Conservation (phyloP, 2,888 invertebrate genomes). For the Lepas anatifera region DNA sequence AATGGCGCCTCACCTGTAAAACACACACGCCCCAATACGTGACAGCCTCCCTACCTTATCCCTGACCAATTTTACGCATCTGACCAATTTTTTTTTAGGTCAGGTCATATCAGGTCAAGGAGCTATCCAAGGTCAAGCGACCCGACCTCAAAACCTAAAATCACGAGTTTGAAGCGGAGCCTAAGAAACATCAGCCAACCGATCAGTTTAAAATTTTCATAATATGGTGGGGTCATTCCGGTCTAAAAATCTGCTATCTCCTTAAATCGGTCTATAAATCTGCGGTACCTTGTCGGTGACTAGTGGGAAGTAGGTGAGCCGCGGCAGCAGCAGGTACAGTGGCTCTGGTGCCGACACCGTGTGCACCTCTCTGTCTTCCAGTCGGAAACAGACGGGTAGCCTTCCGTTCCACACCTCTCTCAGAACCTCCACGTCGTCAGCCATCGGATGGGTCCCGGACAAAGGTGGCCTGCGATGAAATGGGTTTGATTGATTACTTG, state of each 20-base stretch:
- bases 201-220: too few relatives aligned
- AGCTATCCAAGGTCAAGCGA: not conserved
- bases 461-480: too few relatives aligned
- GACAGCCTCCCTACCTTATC: too few relatives aligned
- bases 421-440: slow-evolving; percentile 86
- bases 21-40: not conserved
- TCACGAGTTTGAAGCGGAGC: too few relatives aligned
- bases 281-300: slow-evolving; percentile 76
- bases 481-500: too few relatives aligned
- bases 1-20: slow-evolving; percentile 58
- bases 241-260: too few relatives aligned
- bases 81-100: too few relatives aligned
- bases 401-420: slow-evolving; percentile 93
- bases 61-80: too few relatives aligned
- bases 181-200: too few relatives aligned
- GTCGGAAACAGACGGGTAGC: slow-evolving; percentile 81
- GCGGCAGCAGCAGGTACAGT: slow-evolving; percentile 83
- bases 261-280: not conserved
- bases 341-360: slow-evolving; percentile 83
- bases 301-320: slow-evolving; percentile 85
- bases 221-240: too few relatives aligned
- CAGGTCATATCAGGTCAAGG: too few relatives aligned
- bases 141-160: slow-evolving; percentile 5
- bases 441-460: slow-evolving; percentile 32
- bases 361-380: slow-evolving; percentile 76